Percentiles rank a stretch among this genome's conserved stretches.
These are phyloP conservation scores for Acheta domesticus DNA, from an alignment of 2,888 invertebrate genomes.

Conservation along the genomic window DNA sequence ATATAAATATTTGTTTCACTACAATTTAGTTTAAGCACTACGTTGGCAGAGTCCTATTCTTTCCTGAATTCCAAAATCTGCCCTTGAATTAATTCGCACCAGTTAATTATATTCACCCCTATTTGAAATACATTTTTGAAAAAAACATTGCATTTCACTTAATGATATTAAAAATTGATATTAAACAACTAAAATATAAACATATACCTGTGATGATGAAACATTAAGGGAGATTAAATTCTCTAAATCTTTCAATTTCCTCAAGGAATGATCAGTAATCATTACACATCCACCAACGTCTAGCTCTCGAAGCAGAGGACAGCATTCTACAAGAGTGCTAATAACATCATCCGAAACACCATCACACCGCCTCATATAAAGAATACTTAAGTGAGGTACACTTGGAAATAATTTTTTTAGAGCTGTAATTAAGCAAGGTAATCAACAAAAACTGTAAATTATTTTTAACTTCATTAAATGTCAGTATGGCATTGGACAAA, in stretches of 20 bases:
- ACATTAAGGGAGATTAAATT: constrained; percentile 44
- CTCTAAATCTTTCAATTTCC: constrained; percentile 41
- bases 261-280: constrained; percentile 44
- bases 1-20: not conserved
- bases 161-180: no score
- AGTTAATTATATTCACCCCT: no score
- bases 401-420: constrained; percentile 42
- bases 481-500: not conserved
- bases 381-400: constrained; percentile 40
- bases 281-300: constrained; percentile 41
- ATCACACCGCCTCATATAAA: constrained; percentile 43
- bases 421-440: constrained; percentile 40
- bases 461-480: not conserved
- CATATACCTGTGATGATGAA: constrained; percentile 46
- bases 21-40: no score
- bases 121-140: not conserved
- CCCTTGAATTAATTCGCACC: no score
- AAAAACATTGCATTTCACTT: not conserved
- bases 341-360: constrained; percentile 34
- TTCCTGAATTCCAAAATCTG: no score
- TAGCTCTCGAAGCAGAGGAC: constrained; percentile 29
- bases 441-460: not conserved
- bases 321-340: constrained; percentile 29
- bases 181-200: not conserved
- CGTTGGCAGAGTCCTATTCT: no score